phyloP scores from a whole-genome alignment of 2,888 invertebrate species.

The Parnassius orleans region DNA sequence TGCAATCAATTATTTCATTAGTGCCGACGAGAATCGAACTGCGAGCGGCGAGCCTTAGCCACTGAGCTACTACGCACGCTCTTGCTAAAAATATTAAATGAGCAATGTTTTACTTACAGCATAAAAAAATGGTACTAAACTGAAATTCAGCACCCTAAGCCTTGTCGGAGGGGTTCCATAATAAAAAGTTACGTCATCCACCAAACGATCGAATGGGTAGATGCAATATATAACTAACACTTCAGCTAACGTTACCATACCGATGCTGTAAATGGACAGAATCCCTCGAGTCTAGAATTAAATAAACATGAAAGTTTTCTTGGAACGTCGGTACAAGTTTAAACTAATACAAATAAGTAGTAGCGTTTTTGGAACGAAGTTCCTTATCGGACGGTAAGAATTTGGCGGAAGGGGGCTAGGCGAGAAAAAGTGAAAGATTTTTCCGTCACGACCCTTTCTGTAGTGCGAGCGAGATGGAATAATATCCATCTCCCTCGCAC shows the following conservation, averaged over 20 bases:
- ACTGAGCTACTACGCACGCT: too few species aligned
- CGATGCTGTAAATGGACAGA: constrained; percentile 36
- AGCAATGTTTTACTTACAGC: constrained; percentile 36
- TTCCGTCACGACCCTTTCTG: too few species aligned
- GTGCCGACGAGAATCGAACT: neutral
- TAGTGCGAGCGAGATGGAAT: too few species aligned
- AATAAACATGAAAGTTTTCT: too few species aligned
- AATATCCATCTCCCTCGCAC: too few species aligned
- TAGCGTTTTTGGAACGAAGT: too few species aligned
- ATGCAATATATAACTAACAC: constrained; percentile 40
- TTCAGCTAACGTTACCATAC: constrained; percentile 39
- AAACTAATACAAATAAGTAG: too few species aligned
- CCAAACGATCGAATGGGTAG: constrained; percentile 50
- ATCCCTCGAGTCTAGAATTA: constrained; percentile 37
- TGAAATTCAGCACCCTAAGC: constrained; percentile 39
- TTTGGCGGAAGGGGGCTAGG: too few species aligned
- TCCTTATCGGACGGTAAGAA: too few species aligned
- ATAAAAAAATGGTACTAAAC: constrained; percentile 44
- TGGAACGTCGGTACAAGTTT: too few species aligned
- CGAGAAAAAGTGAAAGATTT: too few species aligned
- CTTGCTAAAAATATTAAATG: too few species aligned
- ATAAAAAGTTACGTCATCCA: constrained; percentile 54
- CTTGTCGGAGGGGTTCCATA: constrained; percentile 41
- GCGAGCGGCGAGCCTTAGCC: neutral
- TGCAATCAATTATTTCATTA: neutral